phyloP scores from a whole-genome alignment of 1,140 invertebrate genomes.

The Drosophila mauritiana region DNA sequence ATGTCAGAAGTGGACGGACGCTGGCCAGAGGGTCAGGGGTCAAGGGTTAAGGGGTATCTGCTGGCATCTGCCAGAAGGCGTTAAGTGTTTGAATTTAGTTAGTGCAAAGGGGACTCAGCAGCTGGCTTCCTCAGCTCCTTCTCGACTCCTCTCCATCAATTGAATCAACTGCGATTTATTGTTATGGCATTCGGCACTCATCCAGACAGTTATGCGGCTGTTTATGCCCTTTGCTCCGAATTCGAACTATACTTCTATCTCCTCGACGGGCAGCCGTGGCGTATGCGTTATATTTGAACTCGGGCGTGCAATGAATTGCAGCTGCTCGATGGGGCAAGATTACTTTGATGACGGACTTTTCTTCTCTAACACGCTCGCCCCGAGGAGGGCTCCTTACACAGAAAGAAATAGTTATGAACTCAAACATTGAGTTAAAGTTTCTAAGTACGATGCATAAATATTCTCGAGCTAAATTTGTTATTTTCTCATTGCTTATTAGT shows the following conservation, averaged over 20 bases:
- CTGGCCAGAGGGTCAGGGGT: background rate
- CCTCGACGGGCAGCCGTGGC: slow-evolving; percentile 1
- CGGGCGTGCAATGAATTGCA: slow-evolving; percentile 3
- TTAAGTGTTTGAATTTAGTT: slow-evolving; percentile 55
- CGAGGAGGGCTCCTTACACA: background rate
- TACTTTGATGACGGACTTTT: background rate
- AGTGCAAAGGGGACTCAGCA: slow-evolving; percentile 20
- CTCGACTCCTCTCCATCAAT: slow-evolving; percentile 16
- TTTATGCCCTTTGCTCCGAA: slow-evolving; percentile 1
- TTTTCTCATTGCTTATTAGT: no score
- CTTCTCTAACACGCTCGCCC: background rate
- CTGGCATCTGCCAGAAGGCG: slow-evolving; percentile 45
- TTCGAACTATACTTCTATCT: background rate
- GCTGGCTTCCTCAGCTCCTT: background rate
- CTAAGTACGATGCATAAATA: no score
- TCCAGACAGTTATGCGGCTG: slow-evolving; percentile 43
- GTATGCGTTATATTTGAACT: slow-evolving; percentile 35
- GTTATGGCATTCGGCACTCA: slow-evolving; percentile 44
- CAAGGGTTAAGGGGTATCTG: slow-evolving; percentile 18
- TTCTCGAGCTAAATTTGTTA: no score
- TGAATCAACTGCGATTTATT: slow-evolving; percentile 53
- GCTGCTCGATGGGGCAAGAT: slow-evolving; percentile 1
- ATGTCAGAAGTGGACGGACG: slow-evolving; percentile 31
- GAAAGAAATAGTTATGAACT: background rate
- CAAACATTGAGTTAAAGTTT: no score